Percentiles rank a stretch among this genome's conserved stretches.
Conservation (phyloP, 2,888 invertebrate species). For the Luperina testacea region DNA sequence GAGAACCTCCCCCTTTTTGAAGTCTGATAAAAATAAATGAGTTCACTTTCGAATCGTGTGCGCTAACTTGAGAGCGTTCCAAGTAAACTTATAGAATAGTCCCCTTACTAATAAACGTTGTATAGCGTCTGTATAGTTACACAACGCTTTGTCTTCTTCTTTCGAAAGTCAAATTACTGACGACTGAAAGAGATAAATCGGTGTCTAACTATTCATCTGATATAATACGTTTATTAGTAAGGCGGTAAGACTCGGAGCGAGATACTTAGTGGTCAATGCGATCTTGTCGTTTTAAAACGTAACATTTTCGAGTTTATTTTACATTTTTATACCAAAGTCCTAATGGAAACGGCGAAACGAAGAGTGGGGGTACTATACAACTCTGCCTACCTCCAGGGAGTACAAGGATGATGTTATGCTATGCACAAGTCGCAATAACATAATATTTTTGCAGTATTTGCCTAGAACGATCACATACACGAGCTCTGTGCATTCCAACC, state of each 20-base stretch:
- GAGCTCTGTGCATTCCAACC: background rate
- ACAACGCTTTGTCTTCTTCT: no score
- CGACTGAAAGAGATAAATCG: no score
- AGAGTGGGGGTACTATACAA: background rate
- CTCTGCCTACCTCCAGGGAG: background rate
- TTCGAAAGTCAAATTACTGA: no score
- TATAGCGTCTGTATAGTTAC: no score
- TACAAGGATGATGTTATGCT: background rate
- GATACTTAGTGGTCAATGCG: background rate
- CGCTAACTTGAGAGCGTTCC: background rate
- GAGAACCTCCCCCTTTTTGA: no score
- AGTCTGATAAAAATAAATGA: no score
- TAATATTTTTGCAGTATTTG: constrained; percentile 31
- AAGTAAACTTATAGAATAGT: no score
- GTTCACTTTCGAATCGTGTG: background rate
- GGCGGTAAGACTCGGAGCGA: no score
- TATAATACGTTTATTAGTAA: no score
- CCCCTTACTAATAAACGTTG: no score
- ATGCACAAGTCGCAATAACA: background rate
- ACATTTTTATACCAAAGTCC: background rate
- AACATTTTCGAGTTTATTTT: background rate
- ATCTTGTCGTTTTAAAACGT: background rate
- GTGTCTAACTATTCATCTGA: no score
- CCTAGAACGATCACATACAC: constrained; percentile 22
- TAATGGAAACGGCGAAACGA: background rate